These are phyloP conservation scores for Pan troglodytes DNA, from an alignment of 2,113 vertebrate species.

Conservation along the genomic window NHGRI_mPanTro3-v2.1_pri NC_072415.2:46212001-46212500, in stretches of 20 bases:
- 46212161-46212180: neutral
- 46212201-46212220: neutral
- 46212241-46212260: neutral
- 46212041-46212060: neutral
- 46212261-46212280: neutral
- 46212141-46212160: neutral
- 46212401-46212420: neutral
- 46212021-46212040: neutral
- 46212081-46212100: neutral
- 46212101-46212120: neutral
- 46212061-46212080: neutral
- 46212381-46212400: neutral
- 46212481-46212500: neutral
- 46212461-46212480: neutral
- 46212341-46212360: neutral
- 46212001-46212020: neutral
- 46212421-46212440: neutral
- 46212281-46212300: neutral
- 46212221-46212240: neutral
- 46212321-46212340: neutral
- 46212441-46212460: neutral
- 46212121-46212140: neutral
- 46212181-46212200: neutral
- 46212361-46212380: neutral
- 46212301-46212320: neutral